Evolutionary conservation across 2,888 invertebrate species (phyloP), one percentile per base, ranked within the genome.

Genomic region (Carabus problematicus): DNA sequence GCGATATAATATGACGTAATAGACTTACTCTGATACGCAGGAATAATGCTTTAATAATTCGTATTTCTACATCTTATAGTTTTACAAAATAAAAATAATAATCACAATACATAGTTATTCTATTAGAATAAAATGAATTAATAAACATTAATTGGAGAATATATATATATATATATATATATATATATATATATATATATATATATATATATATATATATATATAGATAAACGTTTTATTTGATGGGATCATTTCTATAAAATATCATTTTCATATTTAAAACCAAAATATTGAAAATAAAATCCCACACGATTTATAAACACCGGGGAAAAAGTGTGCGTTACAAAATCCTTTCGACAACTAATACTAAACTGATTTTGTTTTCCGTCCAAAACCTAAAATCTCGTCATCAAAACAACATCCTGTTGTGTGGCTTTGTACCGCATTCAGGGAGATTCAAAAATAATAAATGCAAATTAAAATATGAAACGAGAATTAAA

Each of bases 391-490:
- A 39, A 62, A 60, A 62, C 45, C 52, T 54, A 54, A 54, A 63
- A 63, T 63, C 63, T 63, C 63, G 63, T 54, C 54, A 63, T 41
- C 54, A 43, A 29, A 59, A 66, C 58, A 66, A 64, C 29, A 66
- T 59, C 47, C 52, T 18, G n/a, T n/a, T n/a, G n/a, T 41, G 19
- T n/a, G 1, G 56, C 58, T 67, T 67, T 67, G 60, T 52, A 29
- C 14, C 42, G 56, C 55, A 66, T 66, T 66, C 39, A 8, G 59
- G 14, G 58, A 62, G 62, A 69, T 69, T 62, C 69, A 69, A 62
- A 69, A 69, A 69, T 69, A 69, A 69, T 69, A 69, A 62, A 69
- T 69, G 69, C 69, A 69, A 69, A 69, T 69, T 69, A 69, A 69
- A 69, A 62, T 69, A 69, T 69, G 62, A 69, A 69, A 69, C 39